phyloP scores from a whole-genome alignment of 2,888 invertebrate species.

The Palloptera scutellata region DNA sequence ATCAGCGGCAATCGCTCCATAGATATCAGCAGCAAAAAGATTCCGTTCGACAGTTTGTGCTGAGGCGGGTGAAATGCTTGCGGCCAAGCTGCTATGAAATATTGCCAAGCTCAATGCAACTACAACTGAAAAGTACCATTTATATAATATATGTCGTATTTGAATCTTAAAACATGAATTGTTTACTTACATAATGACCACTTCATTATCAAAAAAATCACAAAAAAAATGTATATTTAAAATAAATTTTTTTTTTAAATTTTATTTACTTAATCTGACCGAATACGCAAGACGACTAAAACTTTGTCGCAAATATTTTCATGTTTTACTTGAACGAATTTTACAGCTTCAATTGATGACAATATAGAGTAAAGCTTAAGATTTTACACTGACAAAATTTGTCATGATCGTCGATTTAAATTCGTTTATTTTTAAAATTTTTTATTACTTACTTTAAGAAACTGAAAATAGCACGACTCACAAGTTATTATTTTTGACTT shows the following conservation, averaged over 20 bases:
- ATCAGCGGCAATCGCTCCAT: conserved; percentile 67
- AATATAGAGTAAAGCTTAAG: neutral
- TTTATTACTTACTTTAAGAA: neutral
- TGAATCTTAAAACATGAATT: conserved; percentile 21
- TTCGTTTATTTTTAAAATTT: neutral
- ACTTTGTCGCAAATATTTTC: conserved; percentile 21
- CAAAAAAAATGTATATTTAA: too few relatives aligned
- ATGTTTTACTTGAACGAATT: neutral
- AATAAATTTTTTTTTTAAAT: neutral
- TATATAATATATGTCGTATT: conserved; percentile 16
- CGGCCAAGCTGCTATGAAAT: neutral
- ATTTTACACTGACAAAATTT: neutral
- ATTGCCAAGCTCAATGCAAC: neutral
- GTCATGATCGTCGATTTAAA: neutral
- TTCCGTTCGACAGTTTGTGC: conserved; percentile 47
- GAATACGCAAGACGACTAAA: conserved; percentile 35
- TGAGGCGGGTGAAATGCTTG: neutral
- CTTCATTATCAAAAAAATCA: conserved; percentile 36
- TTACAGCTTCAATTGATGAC: too few relatives aligned
- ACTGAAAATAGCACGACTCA: too few relatives aligned
- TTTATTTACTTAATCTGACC: conserved; percentile 24
- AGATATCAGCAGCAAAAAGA: conserved; percentile 54
- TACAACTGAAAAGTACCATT: conserved; percentile 8
- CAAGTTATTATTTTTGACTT: too few relatives aligned
- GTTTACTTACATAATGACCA: conserved; percentile 41